Evolutionary conservation across 2,113 vertebrate genomes (phyloP).

Genomic region (Odontesthes bonariensis): DNA sequence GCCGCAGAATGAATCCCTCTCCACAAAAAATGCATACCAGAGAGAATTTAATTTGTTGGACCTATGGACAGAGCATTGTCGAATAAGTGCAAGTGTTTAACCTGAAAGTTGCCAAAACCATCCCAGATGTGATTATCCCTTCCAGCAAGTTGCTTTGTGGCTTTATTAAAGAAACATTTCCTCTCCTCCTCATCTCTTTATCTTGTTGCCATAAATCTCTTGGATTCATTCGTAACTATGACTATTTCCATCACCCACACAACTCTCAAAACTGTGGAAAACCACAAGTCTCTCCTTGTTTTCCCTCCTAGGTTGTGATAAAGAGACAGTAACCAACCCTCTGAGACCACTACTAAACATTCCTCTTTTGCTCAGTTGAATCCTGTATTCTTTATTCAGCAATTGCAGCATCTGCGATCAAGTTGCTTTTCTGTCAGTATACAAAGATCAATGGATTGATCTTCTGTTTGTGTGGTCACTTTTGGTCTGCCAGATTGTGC

Average conservation of each 20-base stretch:
- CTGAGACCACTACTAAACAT: not conserved
- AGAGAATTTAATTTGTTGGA: not conserved
- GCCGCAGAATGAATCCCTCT: not conserved
- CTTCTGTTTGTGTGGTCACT: not conserved
- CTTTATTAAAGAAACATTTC: not conserved
- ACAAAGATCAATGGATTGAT: not conserved
- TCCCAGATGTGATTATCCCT: not conserved
- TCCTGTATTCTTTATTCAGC: not conserved
- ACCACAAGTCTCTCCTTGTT: not conserved
- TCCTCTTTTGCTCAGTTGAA: not conserved
- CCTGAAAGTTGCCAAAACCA: not conserved
- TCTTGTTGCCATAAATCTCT: not conserved
- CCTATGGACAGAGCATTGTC: not conserved
- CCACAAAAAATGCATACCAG: conserved; percentile 3
- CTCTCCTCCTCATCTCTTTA: not conserved
- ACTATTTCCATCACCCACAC: not conserved
- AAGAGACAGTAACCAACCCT: not conserved
- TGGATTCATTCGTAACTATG: not conserved
- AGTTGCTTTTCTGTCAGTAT: not conserved
- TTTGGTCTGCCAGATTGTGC: not conserved
- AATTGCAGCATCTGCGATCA: not conserved
- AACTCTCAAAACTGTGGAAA: no score
- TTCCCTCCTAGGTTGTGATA: not conserved
- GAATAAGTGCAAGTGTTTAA: no score
- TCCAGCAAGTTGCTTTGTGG: not conserved